Evolutionary conservation across 2,113 vertebrate genomes (phyloP), one percentile per base, ranked within the genome.

Genomic region (Percopsis transmontana): DNA sequence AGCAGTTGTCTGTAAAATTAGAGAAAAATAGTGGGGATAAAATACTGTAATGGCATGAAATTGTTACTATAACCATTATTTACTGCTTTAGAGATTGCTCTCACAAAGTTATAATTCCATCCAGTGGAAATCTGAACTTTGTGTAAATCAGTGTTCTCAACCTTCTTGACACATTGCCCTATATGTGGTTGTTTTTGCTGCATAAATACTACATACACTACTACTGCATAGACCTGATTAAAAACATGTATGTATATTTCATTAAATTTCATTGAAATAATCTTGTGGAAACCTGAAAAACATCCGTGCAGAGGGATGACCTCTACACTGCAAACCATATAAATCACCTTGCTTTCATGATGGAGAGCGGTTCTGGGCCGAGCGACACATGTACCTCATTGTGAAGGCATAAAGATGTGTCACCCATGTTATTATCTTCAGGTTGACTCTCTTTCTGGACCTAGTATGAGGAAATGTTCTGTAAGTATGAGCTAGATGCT

Each of bases 321-420:
- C 11, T 53, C 9, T 21, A 23, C 10, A 1, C 12, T 53, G 20
- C 12, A 53, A 48, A 48, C 15, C 14, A 18, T 5, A 48, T 48
- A 3, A 3, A 16, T 86, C 59, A 99, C 97, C 95, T 98, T 80
- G 96, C 96, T 93, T 91, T 95, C 66, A 78, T 91, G 66, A 96
- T 40, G 45, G 93, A 79, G 23, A 99, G 90, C 5, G 94, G 88
- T 69, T 91, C 73, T 1, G 91, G 89, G 45, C 76, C 88, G 13
- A 69, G 13, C 2, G 76, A 14, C 44, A 58, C 20, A 47, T 38
- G 27, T 1, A 20, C 39, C 58, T 39, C 72, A 52, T 89, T 86
- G 54, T 74, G 73, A 16, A 63, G 44, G 40, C 63, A 85, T 40
- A 59, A 72, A 40, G 79, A 79, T 39, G 60, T 63, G 23, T 91